Conservation (phyloP, 2,888 invertebrate genomes). For the Adineta ricciae region DNA sequence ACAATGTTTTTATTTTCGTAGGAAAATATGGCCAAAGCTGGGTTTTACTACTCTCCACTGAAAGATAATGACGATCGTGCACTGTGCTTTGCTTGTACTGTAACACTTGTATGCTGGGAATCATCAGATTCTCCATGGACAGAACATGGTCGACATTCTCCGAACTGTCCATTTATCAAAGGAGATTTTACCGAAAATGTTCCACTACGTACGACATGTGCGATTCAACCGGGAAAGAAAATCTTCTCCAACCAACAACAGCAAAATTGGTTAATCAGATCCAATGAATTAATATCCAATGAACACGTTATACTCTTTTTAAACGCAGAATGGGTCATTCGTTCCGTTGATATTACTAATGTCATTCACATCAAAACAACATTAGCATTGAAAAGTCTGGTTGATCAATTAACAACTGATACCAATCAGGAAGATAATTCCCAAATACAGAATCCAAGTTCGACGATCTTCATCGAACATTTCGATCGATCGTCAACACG, state of each 20-base stretch:
- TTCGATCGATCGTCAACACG: background rate
- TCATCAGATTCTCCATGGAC: constrained; percentile 93
- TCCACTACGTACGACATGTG: constrained; percentile 59
- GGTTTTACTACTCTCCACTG: constrained; percentile 81
- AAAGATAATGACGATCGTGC: constrained; percentile 80
- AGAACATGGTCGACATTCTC: constrained; percentile 85
- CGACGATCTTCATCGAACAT: background rate
- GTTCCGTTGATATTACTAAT: background rate
- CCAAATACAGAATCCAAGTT: background rate
- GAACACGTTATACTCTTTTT: background rate
- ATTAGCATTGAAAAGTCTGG: constrained; percentile 24
- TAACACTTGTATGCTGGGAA: constrained; percentile 90
- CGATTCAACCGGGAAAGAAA: constrained; percentile 33
- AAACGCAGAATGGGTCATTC: background rate
- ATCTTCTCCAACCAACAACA: background rate
- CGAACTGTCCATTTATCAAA: constrained; percentile 80
- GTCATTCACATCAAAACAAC: background rate
- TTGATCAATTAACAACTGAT: constrained; percentile 26
- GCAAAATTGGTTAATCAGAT: constrained; percentile 6
- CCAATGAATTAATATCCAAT: background rate
- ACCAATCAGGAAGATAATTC: constrained; percentile 1
- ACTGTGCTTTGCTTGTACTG: constrained; percentile 87
- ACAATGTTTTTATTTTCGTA: constrained; percentile 52
- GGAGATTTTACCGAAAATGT: constrained; percentile 91
- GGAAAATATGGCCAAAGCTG: constrained; percentile 89